These are phyloP conservation scores for Alethe castanea DNA, from an alignment of 2,113 vertebrate species.

Conservation along the genomic window DNA sequence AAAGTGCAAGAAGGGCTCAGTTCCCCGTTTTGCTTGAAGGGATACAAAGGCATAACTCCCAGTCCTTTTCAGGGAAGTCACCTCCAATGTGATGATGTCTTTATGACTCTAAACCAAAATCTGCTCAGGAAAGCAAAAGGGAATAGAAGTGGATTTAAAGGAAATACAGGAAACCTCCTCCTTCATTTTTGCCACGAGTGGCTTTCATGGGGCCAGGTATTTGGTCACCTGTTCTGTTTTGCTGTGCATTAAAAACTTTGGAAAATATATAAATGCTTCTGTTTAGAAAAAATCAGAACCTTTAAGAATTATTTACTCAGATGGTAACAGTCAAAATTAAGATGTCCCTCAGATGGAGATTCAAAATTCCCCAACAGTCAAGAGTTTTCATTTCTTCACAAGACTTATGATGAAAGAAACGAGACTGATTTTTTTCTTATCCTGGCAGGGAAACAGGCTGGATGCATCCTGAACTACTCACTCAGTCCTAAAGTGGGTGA, in stretches of 20 bases:
- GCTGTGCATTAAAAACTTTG: background rate
- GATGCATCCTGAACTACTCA: background rate
- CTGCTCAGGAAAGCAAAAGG: background rate
- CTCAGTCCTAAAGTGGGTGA: background rate
- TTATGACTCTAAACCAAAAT: background rate
- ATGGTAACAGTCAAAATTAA: background rate
- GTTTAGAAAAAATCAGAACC: background rate
- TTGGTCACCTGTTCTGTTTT: background rate
- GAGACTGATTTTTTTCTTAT: background rate
- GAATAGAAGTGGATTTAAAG: background rate
- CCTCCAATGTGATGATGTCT: background rate
- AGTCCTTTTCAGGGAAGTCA: background rate
- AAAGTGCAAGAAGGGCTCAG: background rate
- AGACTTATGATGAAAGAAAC: background rate
- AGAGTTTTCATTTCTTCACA: background rate
- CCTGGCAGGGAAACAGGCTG: background rate
- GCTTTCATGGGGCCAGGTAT: background rate
- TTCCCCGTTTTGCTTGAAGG: background rate
- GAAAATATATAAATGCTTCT: background rate
- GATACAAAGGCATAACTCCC: background rate
- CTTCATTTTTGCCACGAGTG: background rate
- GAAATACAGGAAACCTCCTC: background rate
- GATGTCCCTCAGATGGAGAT: background rate
- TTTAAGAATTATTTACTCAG: background rate
- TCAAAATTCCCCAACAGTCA: background rate